Base-by-base conservation (phyloP, 2,113 vertebrate genomes). In the Nycticebus coucang region DNA sequence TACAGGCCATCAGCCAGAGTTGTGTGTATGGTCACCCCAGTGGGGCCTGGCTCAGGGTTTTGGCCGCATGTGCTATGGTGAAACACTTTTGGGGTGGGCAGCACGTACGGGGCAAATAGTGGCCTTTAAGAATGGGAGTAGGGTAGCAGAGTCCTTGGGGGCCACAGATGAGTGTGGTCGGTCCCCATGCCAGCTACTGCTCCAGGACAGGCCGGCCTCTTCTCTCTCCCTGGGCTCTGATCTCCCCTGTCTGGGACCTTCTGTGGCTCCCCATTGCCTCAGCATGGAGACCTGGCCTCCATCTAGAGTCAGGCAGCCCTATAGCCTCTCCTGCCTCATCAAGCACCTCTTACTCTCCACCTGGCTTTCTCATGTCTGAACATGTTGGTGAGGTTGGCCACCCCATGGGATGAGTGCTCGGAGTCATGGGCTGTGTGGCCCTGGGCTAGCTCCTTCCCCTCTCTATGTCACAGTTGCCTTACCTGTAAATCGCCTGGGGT, bases 321-420 rank as follows among this genome's bases (percentile, higher is more conserved):
- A 21, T 4, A 12, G 64, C n/a, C 62, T 26, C 57, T 60, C 28
- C 41, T 0, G 15, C 33, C 26, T 9, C 53, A 1, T 18, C 5
- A 19, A 1, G 33, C 11, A 11, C 24, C 3, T 4, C 37, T n/a
- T 30, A 0, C 7, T 3, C 13, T 1, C 5, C 30, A 3, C 13
- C 18, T 13, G 5, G 22, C 30, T 53, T 26, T 64, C 24, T 53
- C 0, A 0, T 9, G 24, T 53, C 33, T 18, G 0, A 5, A n/a
- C 21, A n/a, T 4, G 57, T 0, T 28, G 41, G 24, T 2, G 59
- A 33, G 3, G 5, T 9, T 5, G 33, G 64, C 22, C 3, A 0
- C 5, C 24, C 60, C 1, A 1, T 28, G 60, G 12, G 59, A 35
- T 17, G 45, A 26, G 19, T 1, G 13, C 66, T 71, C 59, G 4